Evolutionary conservation across 53 echinoderm and acorn worm genomes (phyloP), one percentile per base, ranked within the genome.

Genomic region (Astropecten irregularis): DNA sequence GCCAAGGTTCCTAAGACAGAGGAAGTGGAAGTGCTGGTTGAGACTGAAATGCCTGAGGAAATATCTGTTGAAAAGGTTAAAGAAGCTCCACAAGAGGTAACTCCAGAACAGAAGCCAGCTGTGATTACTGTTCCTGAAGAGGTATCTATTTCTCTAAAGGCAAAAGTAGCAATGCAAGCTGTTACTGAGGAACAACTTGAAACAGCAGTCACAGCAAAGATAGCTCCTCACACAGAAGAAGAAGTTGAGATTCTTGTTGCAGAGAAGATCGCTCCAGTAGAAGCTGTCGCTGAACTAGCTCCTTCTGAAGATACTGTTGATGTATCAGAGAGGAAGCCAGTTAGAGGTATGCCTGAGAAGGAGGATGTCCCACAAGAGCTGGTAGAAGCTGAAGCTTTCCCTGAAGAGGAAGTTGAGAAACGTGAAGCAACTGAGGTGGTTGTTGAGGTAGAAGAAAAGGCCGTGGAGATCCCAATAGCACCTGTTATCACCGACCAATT

Each of bases 401-500:
- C 84, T 22, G 84, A 84, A 19, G 93, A 87, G 52, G 84, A 90
- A 30, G 79, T 69, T 2, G 49, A 84, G 39, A 64, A 70, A 23
- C 90, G 68, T 67, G 84, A 81, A 47, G 84, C 81, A 28, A 76
- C 86, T 9, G 88, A 90, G 20, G 55, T 90, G 37, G 84, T 53
- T 14, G 84, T 86, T 79, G 74, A 86, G 30, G 89, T 79, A 29
- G 69, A 86, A 40, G 89, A 94, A 19, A 88, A 49, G 71, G 85
- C 82, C 9, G 82, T 86, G 63, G 84, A 82, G 40, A 48, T 83
- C 32, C 83, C 89, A 38, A 56, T 76, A 37, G 84, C 94, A 49
- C 88, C 94, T 47, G 72, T 91, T 30, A 91, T 94, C 59, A 87
- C 86, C 20, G 88, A 91, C 88, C 82, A 88, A 31, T 71, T 91